Conservation (phyloP, 2,888 invertebrate species). For the Icerya purchasi region DNA sequence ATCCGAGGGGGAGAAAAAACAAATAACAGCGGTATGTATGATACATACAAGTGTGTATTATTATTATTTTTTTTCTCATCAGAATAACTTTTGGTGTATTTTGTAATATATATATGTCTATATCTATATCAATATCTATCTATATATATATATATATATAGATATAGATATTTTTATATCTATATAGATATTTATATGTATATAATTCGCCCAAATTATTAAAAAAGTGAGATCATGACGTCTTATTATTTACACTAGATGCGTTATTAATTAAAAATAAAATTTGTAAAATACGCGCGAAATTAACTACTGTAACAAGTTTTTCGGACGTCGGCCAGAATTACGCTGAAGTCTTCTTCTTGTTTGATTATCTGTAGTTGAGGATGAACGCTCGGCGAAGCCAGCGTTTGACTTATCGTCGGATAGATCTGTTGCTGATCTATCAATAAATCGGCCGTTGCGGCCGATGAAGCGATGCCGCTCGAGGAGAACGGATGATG, state of each 20-base stretch:
- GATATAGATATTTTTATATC: not conserved
- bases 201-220: not conserved
- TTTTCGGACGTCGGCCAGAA: slow-evolving; percentile 67
- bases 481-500: slow-evolving; percentile 6
- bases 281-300: not conserved
- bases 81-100: no score
- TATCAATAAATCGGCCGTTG: not conserved
- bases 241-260: not conserved
- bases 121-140: not conserved
- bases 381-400: not conserved
- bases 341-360: slow-evolving; percentile 74
- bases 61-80: no score
- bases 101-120: not conserved
- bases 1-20: no score
- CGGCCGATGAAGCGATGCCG: not conserved
- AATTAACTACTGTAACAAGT: slow-evolving; percentile 56
- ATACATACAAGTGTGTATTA: no score
- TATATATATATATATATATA: not conserved
- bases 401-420: slow-evolving; percentile 2
- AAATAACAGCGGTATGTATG: no score
- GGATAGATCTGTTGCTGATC: no score
- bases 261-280: not conserved
- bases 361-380: slow-evolving; percentile 28
- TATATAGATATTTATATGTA: no score
- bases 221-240: not conserved